These are phyloP conservation scores for Vireo griseus DNA, from an alignment of 2,797 vertebrate species.

Conservation along the genomic window DNA sequence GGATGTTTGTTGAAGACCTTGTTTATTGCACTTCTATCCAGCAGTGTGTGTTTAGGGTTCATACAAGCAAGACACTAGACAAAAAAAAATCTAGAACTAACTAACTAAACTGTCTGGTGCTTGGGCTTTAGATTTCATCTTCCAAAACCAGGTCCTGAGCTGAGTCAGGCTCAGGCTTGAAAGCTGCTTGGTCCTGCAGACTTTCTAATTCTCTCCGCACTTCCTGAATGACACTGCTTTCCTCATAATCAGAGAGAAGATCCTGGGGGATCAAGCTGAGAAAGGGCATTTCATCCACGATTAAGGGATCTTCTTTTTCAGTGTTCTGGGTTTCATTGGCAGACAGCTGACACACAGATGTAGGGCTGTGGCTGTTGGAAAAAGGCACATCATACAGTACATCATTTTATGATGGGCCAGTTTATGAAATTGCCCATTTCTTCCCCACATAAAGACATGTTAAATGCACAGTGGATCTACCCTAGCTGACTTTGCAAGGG, in stretches of 20 bases:
- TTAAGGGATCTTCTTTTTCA: background rate
- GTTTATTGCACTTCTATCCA: conserved; percentile 70
- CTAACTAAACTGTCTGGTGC: background rate
- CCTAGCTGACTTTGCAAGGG: background rate
- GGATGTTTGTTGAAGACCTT: background rate
- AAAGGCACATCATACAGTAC: background rate
- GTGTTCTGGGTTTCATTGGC: conserved; percentile 1
- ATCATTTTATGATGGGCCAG: background rate
- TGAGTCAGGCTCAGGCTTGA: conserved; percentile 7
- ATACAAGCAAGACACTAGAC: conserved; percentile 28
- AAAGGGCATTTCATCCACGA: conserved; percentile 32
- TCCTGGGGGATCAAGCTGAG: conserved; percentile 53
- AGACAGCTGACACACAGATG: conserved; percentile 63
- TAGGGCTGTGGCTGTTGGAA: conserved; percentile 59
- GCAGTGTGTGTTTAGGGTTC: background rate
- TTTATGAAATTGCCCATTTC: background rate
- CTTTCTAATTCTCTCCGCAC: conserved; percentile 63
- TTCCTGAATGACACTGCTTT: conserved; percentile 55
- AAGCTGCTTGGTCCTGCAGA: conserved; percentile 49
- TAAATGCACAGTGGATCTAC: background rate
- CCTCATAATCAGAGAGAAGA: conserved; percentile 29
- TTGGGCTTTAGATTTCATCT: conserved; percentile 64
- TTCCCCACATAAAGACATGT: background rate
- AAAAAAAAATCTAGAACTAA: background rate
- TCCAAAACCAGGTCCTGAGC: conserved; percentile 24